A percentile compares a stretch with the other conserved stretches of the same genome.
Evolutionary conservation across 2,113 vertebrate species (phyloP).

Genomic region (Onychorhynchus coronatus): DNA sequence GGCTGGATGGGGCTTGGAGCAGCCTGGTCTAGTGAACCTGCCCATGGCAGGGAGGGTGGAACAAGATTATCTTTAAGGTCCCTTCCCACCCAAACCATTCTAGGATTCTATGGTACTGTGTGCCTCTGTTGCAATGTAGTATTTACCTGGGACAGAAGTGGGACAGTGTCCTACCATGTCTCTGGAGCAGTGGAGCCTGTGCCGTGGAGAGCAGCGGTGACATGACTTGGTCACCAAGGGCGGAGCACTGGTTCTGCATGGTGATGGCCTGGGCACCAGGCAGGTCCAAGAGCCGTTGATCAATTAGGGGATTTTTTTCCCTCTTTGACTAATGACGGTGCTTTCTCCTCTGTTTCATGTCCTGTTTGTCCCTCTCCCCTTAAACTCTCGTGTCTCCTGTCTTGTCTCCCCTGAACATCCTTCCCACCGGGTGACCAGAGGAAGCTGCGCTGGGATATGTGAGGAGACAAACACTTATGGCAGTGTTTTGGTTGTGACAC

Average conservation of each 20-base stretch:
- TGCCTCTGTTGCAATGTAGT: not conserved
- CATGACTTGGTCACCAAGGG: not conserved
- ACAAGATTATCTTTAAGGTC: not conserved
- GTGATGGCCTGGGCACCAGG: not conserved
- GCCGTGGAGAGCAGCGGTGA: not conserved
- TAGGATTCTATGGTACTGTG: not conserved
- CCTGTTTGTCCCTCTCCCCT: slow-evolving; percentile 25
- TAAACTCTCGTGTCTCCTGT: slow-evolving; percentile 66
- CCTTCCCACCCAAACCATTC: not conserved
- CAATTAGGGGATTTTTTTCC: not conserved
- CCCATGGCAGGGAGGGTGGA: fast-evolving
- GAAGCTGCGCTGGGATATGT: slow-evolving; percentile 99
- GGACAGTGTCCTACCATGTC: not conserved
- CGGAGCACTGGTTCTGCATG: not conserved
- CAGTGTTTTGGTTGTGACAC: slow-evolving; percentile 44
- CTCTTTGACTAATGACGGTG: slow-evolving; percentile 16
- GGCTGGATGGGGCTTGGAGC: not conserved
- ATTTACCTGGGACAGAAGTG: not conserved
- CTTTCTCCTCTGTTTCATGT: slow-evolving; percentile 71
- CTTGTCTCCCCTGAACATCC: slow-evolving; percentile 72
- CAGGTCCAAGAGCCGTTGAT: not conserved
- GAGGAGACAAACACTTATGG: slow-evolving; percentile 73
- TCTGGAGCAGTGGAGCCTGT: not conserved
- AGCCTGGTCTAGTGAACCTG: not conserved
- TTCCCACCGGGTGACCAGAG: slow-evolving; percentile 82